These are phyloP conservation scores for Phataginus tetradactyla DNA, from an alignment of 2,797 vertebrate genomes.

Conservation along the genomic window DNA sequence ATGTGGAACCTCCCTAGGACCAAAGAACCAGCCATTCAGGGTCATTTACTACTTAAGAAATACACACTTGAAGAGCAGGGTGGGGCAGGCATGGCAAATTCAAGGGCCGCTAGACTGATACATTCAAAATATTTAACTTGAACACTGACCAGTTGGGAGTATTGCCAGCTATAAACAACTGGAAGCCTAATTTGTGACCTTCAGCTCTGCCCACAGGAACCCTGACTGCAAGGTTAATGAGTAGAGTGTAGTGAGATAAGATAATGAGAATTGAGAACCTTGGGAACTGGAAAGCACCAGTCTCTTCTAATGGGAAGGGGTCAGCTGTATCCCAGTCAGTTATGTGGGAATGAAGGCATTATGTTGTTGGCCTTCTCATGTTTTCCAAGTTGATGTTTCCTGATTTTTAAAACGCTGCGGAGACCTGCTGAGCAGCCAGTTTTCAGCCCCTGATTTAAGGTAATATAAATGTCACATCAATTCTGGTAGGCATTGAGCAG, in stretches of 20 bases:
- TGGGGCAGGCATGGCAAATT: not conserved
- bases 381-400: slow-evolving; percentile 34
- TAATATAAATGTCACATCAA: slow-evolving; percentile 45
- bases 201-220: not conserved
- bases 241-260: not conserved
- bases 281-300: not conserved
- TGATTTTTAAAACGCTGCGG: slow-evolving; percentile 18
- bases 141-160: not conserved
- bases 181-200: not conserved
- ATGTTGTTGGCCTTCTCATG: not conserved
- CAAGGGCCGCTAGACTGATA: not conserved
- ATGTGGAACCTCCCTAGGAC: not conserved
- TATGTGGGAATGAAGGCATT: not conserved
- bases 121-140: not conserved
- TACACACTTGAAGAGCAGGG: not conserved
- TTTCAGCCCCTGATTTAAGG: slow-evolving; percentile 13
- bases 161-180: not conserved
- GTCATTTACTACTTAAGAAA: not conserved
- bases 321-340: not conserved
- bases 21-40: not conserved
- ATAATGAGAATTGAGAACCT: not conserved
- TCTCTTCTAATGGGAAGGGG: rapidly evolving
- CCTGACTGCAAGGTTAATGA: not conserved
- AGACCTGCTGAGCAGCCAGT: not conserved
- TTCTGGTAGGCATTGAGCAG: not conserved